These are phyloP conservation scores for Apamea sordens DNA, from an alignment of 2,888 invertebrate genomes.

Conservation along the genomic window DNA sequence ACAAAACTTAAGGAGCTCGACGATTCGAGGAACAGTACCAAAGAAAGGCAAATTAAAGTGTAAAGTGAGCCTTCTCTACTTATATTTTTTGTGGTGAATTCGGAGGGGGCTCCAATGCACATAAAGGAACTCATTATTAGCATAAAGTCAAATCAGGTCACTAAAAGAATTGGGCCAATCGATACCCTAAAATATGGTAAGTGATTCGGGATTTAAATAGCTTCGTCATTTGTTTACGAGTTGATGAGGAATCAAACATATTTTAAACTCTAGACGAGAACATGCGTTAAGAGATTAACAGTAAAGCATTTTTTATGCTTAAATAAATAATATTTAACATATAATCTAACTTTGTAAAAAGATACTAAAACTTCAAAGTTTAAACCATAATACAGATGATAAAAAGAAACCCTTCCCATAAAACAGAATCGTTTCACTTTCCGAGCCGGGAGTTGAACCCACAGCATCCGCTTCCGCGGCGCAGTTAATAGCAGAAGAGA, in stretches of 20 bases:
- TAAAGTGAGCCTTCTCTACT: constrained; percentile 14
- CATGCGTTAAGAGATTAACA: background rate
- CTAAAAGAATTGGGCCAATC: constrained; percentile 50
- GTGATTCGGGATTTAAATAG: constrained; percentile 29
- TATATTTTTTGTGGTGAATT: background rate
- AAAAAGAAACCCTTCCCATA: constrained; percentile 19
- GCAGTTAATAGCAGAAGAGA: constrained; percentile 48
- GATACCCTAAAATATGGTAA: constrained; percentile 49
- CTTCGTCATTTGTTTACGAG: constrained; percentile 19
- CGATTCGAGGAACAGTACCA: too few species aligned
- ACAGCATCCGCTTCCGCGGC: constrained; percentile 67
- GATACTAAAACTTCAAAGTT: background rate
- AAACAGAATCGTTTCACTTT: constrained; percentile 46
- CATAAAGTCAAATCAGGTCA: constrained; percentile 50
- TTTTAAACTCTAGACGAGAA: background rate
- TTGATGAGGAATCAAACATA: background rate
- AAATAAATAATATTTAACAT: background rate
- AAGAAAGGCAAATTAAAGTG: too few species aligned
- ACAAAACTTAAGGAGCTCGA: too few species aligned
- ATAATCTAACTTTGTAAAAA: background rate
- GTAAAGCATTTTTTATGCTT: too few species aligned
- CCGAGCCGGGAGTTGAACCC: constrained; percentile 53
- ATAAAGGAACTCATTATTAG: constrained; percentile 22
- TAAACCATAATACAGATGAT: background rate
- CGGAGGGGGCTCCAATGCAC: background rate